Evolutionary conservation across 2,797 vertebrate species (phyloP), one percentile per base, ranked within the genome.

Genomic region (Nyctibius grandis): DNA sequence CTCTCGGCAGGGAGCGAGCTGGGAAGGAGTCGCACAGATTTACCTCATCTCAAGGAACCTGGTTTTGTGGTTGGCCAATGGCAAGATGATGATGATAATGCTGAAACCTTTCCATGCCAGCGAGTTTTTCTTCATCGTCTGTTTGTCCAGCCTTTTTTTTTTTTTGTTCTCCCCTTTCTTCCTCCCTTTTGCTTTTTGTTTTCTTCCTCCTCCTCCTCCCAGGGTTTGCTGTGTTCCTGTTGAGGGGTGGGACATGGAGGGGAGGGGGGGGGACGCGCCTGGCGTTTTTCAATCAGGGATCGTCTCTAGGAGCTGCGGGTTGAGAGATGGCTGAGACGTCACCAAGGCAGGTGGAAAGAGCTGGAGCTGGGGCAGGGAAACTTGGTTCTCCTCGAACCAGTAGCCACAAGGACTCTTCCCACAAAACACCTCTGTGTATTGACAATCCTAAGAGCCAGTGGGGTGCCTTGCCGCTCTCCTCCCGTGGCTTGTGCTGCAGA

Each of bases 201-300:
- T 75, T 61, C 72, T 74, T 79, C 84, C 57, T 79, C 72, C 81
- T 60, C 89, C 91, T 94, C 94, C 97, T 85, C 92, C 92, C 96
- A 79, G 96, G 96, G 97, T 97, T 97, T 96, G 96, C 95, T 95
- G 96, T 97, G 95, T 96, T 96, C 95, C 93, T 63, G 86, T 67
- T 73, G 67, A 38, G 86, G 94, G 81, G 77, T 89, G 85, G 91
- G 90, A 84, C 56, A 5, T 28, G 75, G 78, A 69, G 82, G 91
- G 23, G 16, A 25, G 44, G 33, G 25, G 33, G 25, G 60, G 45
- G 68, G 94, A 72, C 79, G 96, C n/a, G 48, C 96, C 94, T 91
- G 95, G 97, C 89, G 93, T 97, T 96, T 95, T 97, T 97, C 98
- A 98, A 98, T 98, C 98, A 98, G 98, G 97, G 97, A 96, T 97